Percentiles rank a stretch among this genome's conserved stretches.
Conservation (phyloP, 1,140 invertebrate species). For the Heliconius congener region DNA sequence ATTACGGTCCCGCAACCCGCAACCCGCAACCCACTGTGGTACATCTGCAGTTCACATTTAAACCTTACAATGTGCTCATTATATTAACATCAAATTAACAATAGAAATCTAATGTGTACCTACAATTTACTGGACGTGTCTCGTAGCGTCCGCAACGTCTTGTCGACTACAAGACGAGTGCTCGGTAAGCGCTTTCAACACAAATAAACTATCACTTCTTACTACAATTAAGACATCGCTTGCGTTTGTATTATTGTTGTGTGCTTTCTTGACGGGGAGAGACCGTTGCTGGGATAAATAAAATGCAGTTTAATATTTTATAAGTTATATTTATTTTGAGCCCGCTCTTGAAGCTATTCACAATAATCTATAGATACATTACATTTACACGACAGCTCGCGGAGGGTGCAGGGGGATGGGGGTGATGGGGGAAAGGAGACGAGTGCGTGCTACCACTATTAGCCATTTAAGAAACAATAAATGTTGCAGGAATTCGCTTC, state of each 20-base stretch:
- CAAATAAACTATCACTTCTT: neutral
- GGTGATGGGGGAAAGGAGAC: neutral
- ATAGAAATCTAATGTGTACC: too few species aligned
- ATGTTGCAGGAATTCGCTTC: neutral
- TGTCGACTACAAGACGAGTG: too few species aligned
- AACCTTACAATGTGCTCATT: too few species aligned
- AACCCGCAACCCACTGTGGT: too few species aligned
- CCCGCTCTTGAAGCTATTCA: conserved; percentile 46
- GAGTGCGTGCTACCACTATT: neutral
- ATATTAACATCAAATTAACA: too few species aligned
- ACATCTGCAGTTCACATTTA: too few species aligned
- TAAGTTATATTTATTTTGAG: conserved; percentile 49
- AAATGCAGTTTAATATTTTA: conserved; percentile 37
- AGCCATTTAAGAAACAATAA: neutral
- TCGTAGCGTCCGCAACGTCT: too few species aligned
- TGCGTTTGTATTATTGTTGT: neutral
- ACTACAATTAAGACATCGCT: neutral
- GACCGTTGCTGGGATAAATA: conserved; percentile 20
- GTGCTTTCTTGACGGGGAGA: neutral
- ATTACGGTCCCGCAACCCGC: neutral
- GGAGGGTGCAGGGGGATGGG: neutral
- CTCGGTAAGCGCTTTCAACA: neutral
- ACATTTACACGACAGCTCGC: neutral
- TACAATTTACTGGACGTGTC: too few species aligned
- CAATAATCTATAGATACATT: conserved; percentile 39